Conservation (phyloP, 2,797 vertebrate species). For the Syngnathus rostellatus region DNA sequence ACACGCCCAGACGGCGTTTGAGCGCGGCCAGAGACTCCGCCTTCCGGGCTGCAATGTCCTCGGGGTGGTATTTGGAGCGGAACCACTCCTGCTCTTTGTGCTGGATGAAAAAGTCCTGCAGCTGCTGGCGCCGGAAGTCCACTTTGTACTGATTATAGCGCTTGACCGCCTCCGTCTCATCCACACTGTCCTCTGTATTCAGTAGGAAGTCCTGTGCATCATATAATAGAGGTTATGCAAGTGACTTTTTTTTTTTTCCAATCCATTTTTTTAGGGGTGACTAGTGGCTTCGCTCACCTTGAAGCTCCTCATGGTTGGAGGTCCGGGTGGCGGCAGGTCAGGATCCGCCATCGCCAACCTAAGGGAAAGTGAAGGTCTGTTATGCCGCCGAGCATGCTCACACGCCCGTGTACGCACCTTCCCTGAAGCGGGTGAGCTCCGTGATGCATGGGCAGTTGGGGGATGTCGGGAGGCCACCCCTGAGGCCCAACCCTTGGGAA, state of each 20-base stretch:
- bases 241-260: background rate
- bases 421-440: constrained; percentile 74
- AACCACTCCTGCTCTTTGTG: constrained; percentile 95
- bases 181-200: constrained; percentile 79
- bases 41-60: constrained; percentile 74
- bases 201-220: constrained; percentile 68
- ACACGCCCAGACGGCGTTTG: constrained; percentile 75
- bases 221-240: background rate
- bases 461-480: constrained; percentile 77
- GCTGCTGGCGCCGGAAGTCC: constrained; percentile 87
- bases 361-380: background rate
- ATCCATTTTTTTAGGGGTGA: background rate
- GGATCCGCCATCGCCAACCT: constrained; percentile 79
- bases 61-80: constrained; percentile 83
- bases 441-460: constrained; percentile 73
- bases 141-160: constrained; percentile 91
- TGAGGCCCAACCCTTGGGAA: constrained; percentile 62
- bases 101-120: constrained; percentile 88
- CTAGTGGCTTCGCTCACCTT: constrained; percentile 55
- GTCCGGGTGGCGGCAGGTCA: constrained; percentile 71
- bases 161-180: constrained; percentile 86
- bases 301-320: constrained; percentile 79
- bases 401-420: constrained; percentile 56
- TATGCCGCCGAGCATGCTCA: background rate
- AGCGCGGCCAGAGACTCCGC: constrained; percentile 75